phyloP scores from a whole-genome alignment of 1,140 invertebrate genomes.

The Eupeodes corollae region DNA sequence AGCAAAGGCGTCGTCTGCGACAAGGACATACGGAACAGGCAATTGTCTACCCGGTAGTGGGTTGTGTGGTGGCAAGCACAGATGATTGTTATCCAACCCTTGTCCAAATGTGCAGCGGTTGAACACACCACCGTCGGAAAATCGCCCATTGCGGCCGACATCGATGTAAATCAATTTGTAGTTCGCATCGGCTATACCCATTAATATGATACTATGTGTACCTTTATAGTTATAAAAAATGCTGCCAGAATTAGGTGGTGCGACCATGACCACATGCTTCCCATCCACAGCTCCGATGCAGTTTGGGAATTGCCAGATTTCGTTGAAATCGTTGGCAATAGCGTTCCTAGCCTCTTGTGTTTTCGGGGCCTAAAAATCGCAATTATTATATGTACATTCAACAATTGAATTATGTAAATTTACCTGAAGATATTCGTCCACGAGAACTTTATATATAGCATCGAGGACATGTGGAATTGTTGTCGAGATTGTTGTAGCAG shows the following conservation, averaged over 20 bases:
- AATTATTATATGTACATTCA: too few species aligned
- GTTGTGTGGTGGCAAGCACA: too few species aligned
- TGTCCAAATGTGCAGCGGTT: too few species aligned
- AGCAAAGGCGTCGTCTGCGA: too few species aligned
- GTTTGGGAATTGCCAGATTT: constrained; percentile 27
- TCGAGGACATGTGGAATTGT: too few species aligned
- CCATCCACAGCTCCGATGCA: constrained; percentile 39
- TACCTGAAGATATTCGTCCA: too few species aligned
- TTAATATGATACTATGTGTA: constrained; percentile 40
- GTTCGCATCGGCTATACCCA: constrained; percentile 40
- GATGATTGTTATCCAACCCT: too few species aligned
- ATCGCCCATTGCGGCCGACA: constrained; percentile 36
- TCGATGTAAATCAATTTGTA: constrained; percentile 40
- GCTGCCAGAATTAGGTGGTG: constrained; percentile 32
- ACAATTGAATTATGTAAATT: too few species aligned
- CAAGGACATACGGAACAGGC: too few species aligned
- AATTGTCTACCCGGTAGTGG: too few species aligned
- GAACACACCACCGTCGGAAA: constrained; percentile 34
- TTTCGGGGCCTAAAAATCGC: background rate
- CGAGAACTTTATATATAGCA: too few species aligned
- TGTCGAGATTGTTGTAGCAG: too few species aligned
- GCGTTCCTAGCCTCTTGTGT: background rate
- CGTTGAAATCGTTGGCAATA: background rate
- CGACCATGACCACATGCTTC: constrained; percentile 39
- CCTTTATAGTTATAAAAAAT: constrained; percentile 44